Conservation (phyloP, 1,140 invertebrate genomes). For the Solen grandis region DNA sequence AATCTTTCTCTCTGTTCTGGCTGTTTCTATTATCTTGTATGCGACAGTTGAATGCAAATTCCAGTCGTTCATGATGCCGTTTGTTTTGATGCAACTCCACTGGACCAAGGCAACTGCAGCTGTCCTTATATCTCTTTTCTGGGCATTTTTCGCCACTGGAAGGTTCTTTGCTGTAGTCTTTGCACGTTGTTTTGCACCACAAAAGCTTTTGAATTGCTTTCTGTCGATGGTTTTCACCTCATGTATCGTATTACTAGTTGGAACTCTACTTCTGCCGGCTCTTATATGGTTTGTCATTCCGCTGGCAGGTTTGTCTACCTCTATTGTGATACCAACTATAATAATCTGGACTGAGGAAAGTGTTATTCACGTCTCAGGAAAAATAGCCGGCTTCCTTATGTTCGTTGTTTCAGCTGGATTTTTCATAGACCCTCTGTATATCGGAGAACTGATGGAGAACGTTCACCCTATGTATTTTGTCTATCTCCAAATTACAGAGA, state of each 20-base stretch:
- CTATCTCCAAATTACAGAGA: too few relatives aligned
- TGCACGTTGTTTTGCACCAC: neutral
- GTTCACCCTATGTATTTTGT: constrained; percentile 20
- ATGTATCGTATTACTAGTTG: constrained; percentile 18
- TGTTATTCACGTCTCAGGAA: constrained; percentile 44
- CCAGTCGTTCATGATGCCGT: constrained; percentile 20
- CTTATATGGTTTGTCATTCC: constrained; percentile 47
- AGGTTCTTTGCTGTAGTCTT: constrained; percentile 53
- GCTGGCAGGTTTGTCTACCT: constrained; percentile 36
- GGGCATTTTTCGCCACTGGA: constrained; percentile 45
- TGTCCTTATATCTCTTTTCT: constrained; percentile 45
- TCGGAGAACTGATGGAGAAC: constrained; percentile 26
- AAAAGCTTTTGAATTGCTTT: constrained; percentile 23
- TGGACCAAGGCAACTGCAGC: constrained; percentile 53
- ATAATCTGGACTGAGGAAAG: constrained; percentile 56
- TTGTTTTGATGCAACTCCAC: constrained; percentile 33
- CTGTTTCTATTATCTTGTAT: constrained; percentile 19
- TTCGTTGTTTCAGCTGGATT: constrained; percentile 16
- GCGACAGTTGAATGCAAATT: constrained; percentile 45
- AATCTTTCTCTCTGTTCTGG: constrained; percentile 31
- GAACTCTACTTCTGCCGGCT: neutral
- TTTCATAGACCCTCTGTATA: constrained; percentile 35
- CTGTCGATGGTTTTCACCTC: constrained; percentile 8
- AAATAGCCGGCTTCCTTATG: constrained; percentile 14
- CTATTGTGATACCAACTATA: constrained; percentile 52